Conservation (phyloP, 2,113 vertebrate species). For the Garra rufa region DNA sequence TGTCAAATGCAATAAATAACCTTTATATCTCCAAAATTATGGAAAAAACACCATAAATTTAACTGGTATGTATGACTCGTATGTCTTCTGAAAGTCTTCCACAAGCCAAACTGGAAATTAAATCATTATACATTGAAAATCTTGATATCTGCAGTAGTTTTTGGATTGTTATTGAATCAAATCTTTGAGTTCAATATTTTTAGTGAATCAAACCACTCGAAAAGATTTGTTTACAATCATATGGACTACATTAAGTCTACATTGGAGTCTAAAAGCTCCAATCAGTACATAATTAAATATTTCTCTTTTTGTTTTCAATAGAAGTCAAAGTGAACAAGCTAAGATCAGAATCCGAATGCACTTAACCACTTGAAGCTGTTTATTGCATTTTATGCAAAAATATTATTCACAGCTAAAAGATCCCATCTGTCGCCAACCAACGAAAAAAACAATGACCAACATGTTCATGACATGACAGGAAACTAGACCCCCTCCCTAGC, state of each 20-base stretch:
- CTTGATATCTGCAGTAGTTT: neutral
- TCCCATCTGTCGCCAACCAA: neutral
- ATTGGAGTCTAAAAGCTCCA: neutral
- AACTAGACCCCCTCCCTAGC: constrained; percentile 19
- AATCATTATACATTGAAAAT: neutral
- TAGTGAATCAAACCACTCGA: neutral
- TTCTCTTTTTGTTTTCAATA: neutral
- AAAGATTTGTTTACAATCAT: neutral
- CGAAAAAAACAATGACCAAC: constrained; percentile 17
- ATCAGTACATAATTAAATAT: neutral
- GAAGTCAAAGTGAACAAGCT: neutral
- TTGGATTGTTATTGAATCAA: neutral
- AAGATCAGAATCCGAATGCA: neutral
- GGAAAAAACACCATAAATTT: neutral
- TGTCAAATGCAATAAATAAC: neutral
- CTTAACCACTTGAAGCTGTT: neutral
- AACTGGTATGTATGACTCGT: neutral
- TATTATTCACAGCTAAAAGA: neutral
- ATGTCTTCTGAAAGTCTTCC: neutral
- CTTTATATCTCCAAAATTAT: neutral
- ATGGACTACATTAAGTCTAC: neutral
- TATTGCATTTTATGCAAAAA: neutral
- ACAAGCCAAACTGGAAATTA: neutral
- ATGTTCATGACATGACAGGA: constrained; percentile 3
- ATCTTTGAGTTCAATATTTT: neutral